Conservation (phyloP, 2,888 invertebrate species). For the Ephialtes manifestator region DNA sequence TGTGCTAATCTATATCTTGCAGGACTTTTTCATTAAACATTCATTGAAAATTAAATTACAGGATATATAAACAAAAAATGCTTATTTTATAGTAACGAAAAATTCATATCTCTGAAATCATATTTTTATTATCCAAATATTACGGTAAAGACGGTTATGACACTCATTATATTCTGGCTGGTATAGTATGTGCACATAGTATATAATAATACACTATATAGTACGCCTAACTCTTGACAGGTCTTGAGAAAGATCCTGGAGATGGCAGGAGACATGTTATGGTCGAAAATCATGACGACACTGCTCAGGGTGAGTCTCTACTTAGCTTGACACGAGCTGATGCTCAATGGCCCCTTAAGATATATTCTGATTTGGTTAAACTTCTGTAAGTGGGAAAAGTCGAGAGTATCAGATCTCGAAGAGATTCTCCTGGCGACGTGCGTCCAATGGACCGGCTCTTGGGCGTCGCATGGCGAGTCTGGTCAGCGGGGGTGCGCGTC, state of each 20-base stretch:
- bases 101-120: too few species aligned
- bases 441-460: constrained; percentile 9
- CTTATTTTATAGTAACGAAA: too few species aligned
- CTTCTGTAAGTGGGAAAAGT: constrained; percentile 75
- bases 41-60: too few species aligned
- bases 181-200: neutral
- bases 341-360: constrained; percentile 62
- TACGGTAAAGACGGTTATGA: neutral
- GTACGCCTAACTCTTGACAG: neutral
- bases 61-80: too few species aligned
- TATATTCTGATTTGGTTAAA: constrained; percentile 77
- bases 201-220: neutral
- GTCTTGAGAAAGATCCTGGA: constrained; percentile 11
- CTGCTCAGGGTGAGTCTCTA: constrained; percentile 17
- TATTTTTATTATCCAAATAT: neutral
- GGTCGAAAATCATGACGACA: constrained; percentile 18
- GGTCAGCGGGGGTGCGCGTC: constrained; percentile 77
- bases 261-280: constrained; percentile 28
- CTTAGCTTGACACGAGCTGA: constrained; percentile 44
- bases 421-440: constrained; percentile 26
- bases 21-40: too few species aligned
- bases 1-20: too few species aligned
- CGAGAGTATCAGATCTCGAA: constrained; percentile 67
- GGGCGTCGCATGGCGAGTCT: constrained; percentile 31
- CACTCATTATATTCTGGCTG: neutral